phyloP scores from a whole-genome alignment of 37 sponge, comb jelly and placozoan species.

The Cliona cf. orientalis region DNA sequence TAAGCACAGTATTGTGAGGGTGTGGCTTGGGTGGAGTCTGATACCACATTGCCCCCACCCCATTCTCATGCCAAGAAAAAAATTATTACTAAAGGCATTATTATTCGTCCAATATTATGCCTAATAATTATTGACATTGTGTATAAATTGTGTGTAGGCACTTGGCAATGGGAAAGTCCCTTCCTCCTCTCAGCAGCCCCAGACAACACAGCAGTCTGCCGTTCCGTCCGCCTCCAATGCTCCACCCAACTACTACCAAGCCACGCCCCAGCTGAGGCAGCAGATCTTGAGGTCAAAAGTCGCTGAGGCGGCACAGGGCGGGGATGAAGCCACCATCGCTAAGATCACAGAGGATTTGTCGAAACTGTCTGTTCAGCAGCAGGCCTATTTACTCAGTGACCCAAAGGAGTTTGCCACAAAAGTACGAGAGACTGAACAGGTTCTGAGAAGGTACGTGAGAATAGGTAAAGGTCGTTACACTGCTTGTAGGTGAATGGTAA shows the following conservation, averaged over 20 bases:
- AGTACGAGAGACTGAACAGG: slow-evolving; percentile 28
- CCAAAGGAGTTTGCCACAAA: not conserved
- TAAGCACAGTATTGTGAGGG: too few relatives aligned
- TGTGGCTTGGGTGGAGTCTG: too few relatives aligned
- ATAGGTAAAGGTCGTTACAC: not conserved
- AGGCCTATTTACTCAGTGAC: not conserved
- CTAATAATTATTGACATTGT: too few relatives aligned
- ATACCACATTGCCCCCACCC: too few relatives aligned
- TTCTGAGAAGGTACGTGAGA: slow-evolving; percentile 13
- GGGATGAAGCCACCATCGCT: slow-evolving; percentile 8
- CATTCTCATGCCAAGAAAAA: too few relatives aligned
- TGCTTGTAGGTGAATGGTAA: too few relatives aligned
- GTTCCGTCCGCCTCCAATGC: not conserved
- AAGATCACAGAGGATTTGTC: slow-evolving; percentile 25
- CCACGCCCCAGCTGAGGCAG: not conserved
- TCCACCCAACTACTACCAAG: not conserved
- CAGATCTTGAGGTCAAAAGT: slow-evolving; percentile 28
- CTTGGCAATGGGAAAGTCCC: too few relatives aligned
- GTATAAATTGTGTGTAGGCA: too few relatives aligned
- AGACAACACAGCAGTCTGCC: not conserved
- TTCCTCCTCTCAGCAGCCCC: not conserved
- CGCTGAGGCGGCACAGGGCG: slow-evolving; percentile 14
- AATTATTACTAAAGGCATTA: too few relatives aligned
- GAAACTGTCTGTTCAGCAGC: slow-evolving; percentile 17
- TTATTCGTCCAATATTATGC: too few relatives aligned